Percentiles rank a stretch among this genome's conserved stretches.
Evolutionary conservation across 2,797 vertebrate species (phyloP).

Genomic region (Cygnus olor): DNA sequence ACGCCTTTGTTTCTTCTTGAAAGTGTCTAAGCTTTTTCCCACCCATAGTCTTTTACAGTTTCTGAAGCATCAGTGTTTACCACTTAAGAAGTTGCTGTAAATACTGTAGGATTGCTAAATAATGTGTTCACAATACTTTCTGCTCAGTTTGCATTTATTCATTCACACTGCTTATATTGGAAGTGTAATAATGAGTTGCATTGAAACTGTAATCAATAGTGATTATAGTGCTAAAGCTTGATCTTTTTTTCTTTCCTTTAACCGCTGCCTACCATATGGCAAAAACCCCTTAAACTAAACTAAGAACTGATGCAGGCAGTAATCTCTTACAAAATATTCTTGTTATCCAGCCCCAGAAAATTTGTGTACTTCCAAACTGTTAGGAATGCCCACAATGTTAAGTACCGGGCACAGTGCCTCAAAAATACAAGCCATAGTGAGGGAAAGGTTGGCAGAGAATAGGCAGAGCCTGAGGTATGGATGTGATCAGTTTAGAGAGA

Average conservation of each 20-base stretch:
- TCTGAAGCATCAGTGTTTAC: slow-evolving; percentile 10
- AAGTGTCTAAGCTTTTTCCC: background rate
- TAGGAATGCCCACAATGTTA: background rate
- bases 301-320: background rate
- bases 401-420: background rate
- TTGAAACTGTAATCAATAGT: background rate
- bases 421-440: background rate
- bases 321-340: background rate
- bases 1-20: slow-evolving; percentile 13
- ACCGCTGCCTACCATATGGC: background rate
- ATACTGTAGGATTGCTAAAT: background rate
- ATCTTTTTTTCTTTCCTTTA: background rate
- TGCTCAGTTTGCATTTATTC: background rate
- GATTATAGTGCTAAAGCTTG: background rate
- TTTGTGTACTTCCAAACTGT: background rate
- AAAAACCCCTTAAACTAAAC: background rate
- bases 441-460: background rate
- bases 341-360: background rate
- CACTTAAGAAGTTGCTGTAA: background rate
- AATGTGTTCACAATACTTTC: background rate
- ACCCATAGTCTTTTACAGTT: background rate
- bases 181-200: background rate
- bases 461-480: background rate
- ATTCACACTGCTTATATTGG: background rate
- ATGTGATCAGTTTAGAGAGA: background rate